Percentiles rank a stretch among this genome's conserved stretches.
Evolutionary conservation across 2,888 invertebrate genomes (phyloP).

Genomic region (Lasioglossum leucozonium): DNA sequence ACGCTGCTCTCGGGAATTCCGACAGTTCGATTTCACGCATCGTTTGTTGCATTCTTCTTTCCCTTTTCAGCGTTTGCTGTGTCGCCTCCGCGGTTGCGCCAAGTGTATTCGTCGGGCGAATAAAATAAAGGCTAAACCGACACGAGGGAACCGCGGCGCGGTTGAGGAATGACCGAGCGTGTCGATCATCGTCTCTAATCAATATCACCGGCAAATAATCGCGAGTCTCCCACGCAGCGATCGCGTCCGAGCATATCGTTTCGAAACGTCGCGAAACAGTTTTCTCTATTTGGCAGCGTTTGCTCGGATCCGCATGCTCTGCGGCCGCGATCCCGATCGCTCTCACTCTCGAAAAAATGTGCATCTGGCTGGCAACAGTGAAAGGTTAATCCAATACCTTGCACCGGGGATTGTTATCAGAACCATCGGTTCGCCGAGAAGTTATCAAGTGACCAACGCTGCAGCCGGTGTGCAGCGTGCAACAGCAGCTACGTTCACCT

Average conservation of each 20-base stretch:
- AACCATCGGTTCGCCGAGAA: conserved; percentile 34
- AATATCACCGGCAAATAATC: conserved; percentile 16
- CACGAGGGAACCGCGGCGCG: too few species aligned
- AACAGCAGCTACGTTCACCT: conserved; percentile 10
- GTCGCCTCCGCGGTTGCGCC: too few species aligned
- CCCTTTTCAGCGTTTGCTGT: too few species aligned
- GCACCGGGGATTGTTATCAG: conserved; percentile 30
- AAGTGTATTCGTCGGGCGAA: not conserved
- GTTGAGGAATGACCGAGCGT: conserved; percentile 20
- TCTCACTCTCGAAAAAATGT: not conserved
- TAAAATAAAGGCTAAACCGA: not conserved
- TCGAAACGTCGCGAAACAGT: conserved; percentile 35
- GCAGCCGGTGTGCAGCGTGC: not conserved
- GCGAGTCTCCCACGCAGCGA: conserved; percentile 32
- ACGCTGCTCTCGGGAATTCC: not conserved
- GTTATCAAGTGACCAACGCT: conserved; percentile 11
- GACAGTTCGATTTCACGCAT: not conserved
- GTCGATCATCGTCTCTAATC: conserved; percentile 24
- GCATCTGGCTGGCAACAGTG: conserved; percentile 14
- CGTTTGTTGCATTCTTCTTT: too few species aligned
- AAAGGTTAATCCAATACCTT: conserved; percentile 31
- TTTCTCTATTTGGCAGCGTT: conserved; percentile 30
- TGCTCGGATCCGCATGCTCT: not conserved
- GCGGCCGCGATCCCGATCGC: not conserved
- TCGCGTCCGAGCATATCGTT: conserved; percentile 31